Percentiles rank a stretch among this genome's conserved stretches.
Conservation (phyloP, 2,797 vertebrate genomes). For the Aselliscus stoliczkanus region DNA sequence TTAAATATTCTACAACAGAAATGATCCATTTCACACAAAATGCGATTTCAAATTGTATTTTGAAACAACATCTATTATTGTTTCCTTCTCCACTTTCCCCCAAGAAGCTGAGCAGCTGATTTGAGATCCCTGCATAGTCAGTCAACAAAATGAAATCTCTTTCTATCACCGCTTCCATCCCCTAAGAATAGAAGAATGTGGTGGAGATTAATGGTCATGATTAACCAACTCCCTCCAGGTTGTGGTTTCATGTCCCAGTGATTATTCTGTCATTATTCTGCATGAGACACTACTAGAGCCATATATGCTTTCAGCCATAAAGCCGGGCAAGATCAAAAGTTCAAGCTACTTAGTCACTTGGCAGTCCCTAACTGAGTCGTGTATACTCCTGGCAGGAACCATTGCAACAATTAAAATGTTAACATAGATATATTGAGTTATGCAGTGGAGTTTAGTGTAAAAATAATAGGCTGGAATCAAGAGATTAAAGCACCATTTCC, state of each 20-base stretch:
- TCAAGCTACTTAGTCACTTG: slow-evolving; percentile 62
- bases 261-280: slow-evolving; percentile 87
- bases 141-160: slow-evolving; percentile 69
- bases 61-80: background rate
- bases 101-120: background rate
- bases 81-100: background rate
- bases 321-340: slow-evolving; percentile 45
- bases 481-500: background rate
- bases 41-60: background rate
- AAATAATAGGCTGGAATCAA: background rate
- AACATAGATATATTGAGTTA: slow-evolving; percentile 23
- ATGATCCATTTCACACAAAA: background rate
- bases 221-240: slow-evolving; percentile 88
- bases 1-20: background rate
- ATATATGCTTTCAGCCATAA: slow-evolving; percentile 41
- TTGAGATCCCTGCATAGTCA: slow-evolving; percentile 69
- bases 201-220: slow-evolving; percentile 90
- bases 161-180: slow-evolving; percentile 61
- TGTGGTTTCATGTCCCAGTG: slow-evolving; percentile 87
- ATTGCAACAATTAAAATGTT: slow-evolving; percentile 49
- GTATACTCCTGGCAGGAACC: slow-evolving; percentile 41
- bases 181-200: slow-evolving; percentile 58
- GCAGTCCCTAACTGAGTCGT: slow-evolving; percentile 56
- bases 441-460: background rate
- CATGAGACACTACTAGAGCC: slow-evolving; percentile 78